phyloP scores from a whole-genome alignment of 1,140 invertebrate genomes.

The Caenorhabditis brenneri region DNA sequence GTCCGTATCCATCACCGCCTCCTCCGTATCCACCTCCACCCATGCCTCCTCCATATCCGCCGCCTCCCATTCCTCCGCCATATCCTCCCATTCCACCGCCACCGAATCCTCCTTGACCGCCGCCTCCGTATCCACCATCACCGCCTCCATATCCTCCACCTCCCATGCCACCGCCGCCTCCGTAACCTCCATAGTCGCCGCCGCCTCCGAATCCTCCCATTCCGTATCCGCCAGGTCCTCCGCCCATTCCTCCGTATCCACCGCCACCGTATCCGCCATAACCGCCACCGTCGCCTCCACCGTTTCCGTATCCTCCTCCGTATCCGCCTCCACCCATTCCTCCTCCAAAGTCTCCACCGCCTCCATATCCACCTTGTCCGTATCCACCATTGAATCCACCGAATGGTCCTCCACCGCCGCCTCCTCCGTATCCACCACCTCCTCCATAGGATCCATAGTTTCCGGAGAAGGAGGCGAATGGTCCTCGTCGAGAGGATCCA shows the following conservation, averaged over 20 bases:
- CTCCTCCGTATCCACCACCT: constrained; percentile 11
- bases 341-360: not conserved
- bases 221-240: constrained; percentile 34
- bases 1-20: constrained; percentile 37
- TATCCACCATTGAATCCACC: constrained; percentile 47
- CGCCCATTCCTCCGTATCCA: constrained; percentile 50
- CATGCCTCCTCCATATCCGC: constrained; percentile 28
- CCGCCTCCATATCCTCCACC: constrained; percentile 14
- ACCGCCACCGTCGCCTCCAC: not conserved
- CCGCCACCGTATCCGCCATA: constrained; percentile 34
- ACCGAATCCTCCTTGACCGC: constrained; percentile 44
- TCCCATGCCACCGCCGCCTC: constrained; percentile 20
- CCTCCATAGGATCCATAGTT: constrained; percentile 38
- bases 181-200: constrained; percentile 24
- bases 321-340: constrained; percentile 8
- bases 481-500: not conserved
- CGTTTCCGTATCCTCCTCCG: constrained; percentile 46
- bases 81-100: constrained; percentile 45
- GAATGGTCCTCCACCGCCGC: constrained; percentile 44
- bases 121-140: constrained; percentile 23
- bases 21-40: constrained; percentile 46
- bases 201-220: constrained; percentile 49
- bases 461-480: constrained; percentile 38
- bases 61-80: not conserved
- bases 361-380: constrained; percentile 41